Base-by-base conservation (phyloP, 2,113 vertebrate species). In the Saguinus midas region DNA sequence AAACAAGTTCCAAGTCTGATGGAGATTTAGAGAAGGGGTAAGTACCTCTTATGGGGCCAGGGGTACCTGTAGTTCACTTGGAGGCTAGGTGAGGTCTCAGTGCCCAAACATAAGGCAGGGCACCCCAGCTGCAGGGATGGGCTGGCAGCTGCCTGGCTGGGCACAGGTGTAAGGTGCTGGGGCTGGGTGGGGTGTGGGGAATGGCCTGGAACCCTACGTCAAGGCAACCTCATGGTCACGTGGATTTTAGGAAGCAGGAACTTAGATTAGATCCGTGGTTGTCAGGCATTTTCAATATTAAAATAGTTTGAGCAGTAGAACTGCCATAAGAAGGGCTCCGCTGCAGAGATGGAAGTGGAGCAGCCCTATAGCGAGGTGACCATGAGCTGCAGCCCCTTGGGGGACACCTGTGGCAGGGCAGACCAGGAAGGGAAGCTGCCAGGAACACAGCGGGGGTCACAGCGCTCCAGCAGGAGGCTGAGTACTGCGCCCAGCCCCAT, bases 401-500 rank as follows among this genome's bases (percentile, higher is more conserved):
- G n/a, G 78, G 50, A 76, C 6, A 8, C 16, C 9, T 8, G 5
- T 23, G 16, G 25, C 2, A 2, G 6, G 85, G 0, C 12, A 8
- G 37, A 0, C 6, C 0, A 11, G 35, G 6, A 5, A 40, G 50
- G 40, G 32, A 12, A 43, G n/a, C 29, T 0, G 0, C 1, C 8
- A 84, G 79, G 87, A 76, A 66, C 66, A 68, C 29, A 20, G 50
- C 2, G 17, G 27, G 27, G 61, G 40, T 11, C 5, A n/a, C n/a
- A 43, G 23, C 3, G 0, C 29, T 1, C 57, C 37, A 55, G 72
- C 50, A 50, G 40, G 72, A 48, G 3, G 40, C 9, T 0, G 5
- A 55, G 45, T 72, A 61, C 52, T 1, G 23, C 32, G 2, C 58
- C 52, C 64, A 68, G 35, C 80, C 16, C 8, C 25, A 20, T 61